Base-by-base conservation (phyloP, 1,140 invertebrate species). In the Myzus persicae region DNA sequence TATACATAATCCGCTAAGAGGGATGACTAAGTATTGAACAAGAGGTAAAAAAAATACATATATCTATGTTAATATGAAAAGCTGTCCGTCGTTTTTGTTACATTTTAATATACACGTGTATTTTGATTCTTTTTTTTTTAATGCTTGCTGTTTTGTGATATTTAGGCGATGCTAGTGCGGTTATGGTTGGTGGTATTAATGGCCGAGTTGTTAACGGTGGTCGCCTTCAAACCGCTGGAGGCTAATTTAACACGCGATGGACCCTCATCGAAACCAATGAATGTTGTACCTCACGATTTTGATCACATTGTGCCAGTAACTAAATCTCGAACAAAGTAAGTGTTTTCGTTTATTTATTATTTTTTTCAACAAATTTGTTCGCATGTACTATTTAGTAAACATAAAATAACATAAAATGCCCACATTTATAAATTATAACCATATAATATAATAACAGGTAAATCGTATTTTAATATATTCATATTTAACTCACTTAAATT, bases 151-250 rank as follows among this genome's bases (percentile, higher is more conserved):
- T 91, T 26, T 54, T 85, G 1, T 54, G 18, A 54, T 85, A 38
- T 81, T 82, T 40, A 93, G 91, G 44, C 81, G 76, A 93, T 93
- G 91, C 48, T 93, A 93, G 46, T 51, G 38, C 91, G 46, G 81
- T 85, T 85, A 85, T 93, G 46, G 81, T 93, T 93, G 81, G 46
- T 18, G 36, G 76, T 54, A 36, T 54, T 93, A 40, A 93, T 40
- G 36, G 38, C 81, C 76, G 36, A 54, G 44, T 46, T 93, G 36
- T 67, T 85, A 14, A 38, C 40, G 6, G 36, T 54, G 81, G 44
- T 81, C n/a, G 76, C 76, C 31, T n/a, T 51, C n/a, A 84, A 20
- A 22, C 20, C 36, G 9, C 36, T 38, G 44, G 48, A 54, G n/a
- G 67, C 31, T 42, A 82, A 93, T 85, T 22, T 82, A 48, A 24